These are phyloP conservation scores for Hecatera dysodea DNA, from an alignment of 2,888 invertebrate species.

Conservation along the genomic window DNA sequence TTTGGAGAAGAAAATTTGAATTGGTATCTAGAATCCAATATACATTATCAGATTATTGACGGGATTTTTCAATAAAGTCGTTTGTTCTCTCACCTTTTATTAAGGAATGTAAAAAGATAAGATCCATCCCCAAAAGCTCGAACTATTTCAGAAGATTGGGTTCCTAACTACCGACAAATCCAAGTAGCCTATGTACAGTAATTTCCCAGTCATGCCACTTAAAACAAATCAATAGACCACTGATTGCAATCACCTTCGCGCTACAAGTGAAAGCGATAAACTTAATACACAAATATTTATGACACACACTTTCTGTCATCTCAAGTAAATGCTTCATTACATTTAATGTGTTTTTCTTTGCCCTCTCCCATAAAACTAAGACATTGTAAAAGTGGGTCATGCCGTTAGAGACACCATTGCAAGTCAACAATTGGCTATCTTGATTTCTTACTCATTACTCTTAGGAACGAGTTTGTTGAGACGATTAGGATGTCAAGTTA, in stretches of 20 bases:
- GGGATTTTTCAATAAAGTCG: not conserved
- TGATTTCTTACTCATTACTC: conserved; percentile 28
- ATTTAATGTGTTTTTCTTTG: conserved; percentile 59
- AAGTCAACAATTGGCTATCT: conserved; percentile 45
- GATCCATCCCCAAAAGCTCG: not conserved
- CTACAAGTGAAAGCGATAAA: conserved; percentile 53
- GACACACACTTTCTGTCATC: conserved; percentile 47
- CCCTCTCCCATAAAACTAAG: conserved; percentile 59
- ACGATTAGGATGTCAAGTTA: conserved; percentile 8
- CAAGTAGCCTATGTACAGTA: not conserved
- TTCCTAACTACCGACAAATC: not conserved
- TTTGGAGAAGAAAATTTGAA: not conserved
- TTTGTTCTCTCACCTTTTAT: not conserved
- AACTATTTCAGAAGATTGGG: not conserved
- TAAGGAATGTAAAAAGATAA: not conserved
- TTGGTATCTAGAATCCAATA: not conserved
- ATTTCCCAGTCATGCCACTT: conserved; percentile 48
- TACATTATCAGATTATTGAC: not conserved
- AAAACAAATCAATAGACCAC: conserved; percentile 51
- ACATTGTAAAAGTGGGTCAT: conserved; percentile 48
- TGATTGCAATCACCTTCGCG: conserved; percentile 40
- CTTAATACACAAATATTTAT: conserved; percentile 56
- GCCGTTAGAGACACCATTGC: conserved; percentile 47
- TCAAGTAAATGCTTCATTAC: conserved; percentile 60
- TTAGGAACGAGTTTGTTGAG: conserved; percentile 9